Percentiles rank a stretch among this genome's conserved stretches.
Conservation (phyloP, 2,888 invertebrate genomes). For the Protophormia terraenovae region DNA sequence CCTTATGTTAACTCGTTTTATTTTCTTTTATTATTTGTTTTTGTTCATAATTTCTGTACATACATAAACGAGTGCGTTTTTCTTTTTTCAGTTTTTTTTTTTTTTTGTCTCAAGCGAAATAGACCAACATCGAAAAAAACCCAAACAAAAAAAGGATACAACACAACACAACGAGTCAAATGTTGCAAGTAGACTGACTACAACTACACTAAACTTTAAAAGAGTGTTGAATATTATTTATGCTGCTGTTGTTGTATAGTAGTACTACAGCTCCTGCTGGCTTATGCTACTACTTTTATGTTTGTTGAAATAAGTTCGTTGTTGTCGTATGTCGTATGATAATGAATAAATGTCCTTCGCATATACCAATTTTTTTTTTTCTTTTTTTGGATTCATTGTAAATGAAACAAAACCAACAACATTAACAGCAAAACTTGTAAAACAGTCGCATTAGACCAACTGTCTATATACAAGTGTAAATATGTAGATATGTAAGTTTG, state of each 20-base stretch:
- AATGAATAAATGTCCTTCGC: slow-evolving; percentile 73
- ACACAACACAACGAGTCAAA: slow-evolving; percentile 77
- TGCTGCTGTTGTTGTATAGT: slow-evolving; percentile 16
- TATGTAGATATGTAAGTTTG: not conserved
- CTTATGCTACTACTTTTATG: not conserved
- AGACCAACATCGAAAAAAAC: not conserved
- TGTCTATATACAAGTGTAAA: not conserved
- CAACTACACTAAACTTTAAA: slow-evolving; percentile 60
- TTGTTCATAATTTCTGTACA: not conserved
- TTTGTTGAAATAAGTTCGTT: slow-evolving; percentile 35
- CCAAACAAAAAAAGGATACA: slow-evolving; percentile 66
- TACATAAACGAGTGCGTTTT: not conserved
- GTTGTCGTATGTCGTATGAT: slow-evolving; percentile 15
- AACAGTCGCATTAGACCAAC: slow-evolving; percentile 4
- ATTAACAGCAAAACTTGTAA: not conserved
- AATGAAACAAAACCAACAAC: not conserved
- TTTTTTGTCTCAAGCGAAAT: not conserved
- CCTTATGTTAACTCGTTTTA: too few relatives aligned
- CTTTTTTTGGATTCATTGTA: slow-evolving; percentile 2
- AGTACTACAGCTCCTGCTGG: not conserved
- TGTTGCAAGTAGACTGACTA: slow-evolving; percentile 75
- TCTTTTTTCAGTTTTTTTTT: too few relatives aligned
- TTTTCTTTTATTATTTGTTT: not conserved
- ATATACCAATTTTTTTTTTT: not conserved
- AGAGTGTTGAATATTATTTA: slow-evolving; percentile 57